phyloP scores from a whole-genome alignment of 1,140 invertebrate species.

The Uloborus diversus region DNA sequence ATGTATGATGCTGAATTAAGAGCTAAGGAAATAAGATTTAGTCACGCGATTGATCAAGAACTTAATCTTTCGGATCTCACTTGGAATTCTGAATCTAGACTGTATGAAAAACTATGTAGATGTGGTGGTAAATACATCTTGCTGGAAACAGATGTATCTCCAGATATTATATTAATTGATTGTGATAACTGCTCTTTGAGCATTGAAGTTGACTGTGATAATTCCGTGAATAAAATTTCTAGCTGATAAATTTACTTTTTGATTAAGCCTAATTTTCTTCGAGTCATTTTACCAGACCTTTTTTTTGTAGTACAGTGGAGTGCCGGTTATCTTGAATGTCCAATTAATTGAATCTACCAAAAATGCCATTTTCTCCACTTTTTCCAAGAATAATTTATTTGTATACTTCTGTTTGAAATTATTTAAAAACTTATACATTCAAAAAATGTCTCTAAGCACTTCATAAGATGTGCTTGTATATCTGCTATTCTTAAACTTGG shows the following conservation, averaged over 20 bases:
- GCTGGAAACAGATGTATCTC: background rate
- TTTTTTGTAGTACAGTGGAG: background rate
- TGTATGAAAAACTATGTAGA: conserved; percentile 19
- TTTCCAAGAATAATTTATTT: no score
- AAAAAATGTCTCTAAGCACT: no score
- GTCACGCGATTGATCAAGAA: conserved; percentile 17
- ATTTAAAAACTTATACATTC: no score
- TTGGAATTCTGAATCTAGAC: background rate
- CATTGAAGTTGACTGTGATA: conserved; percentile 22
- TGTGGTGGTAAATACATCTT: conserved; percentile 29
- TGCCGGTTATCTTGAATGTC: no score
- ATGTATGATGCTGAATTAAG: conserved; percentile 15
- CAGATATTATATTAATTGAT: background rate
- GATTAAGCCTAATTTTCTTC: no score
- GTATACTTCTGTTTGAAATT: no score
- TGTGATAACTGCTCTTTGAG: conserved; percentile 43
- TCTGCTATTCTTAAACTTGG: no score
- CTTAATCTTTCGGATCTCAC: background rate
- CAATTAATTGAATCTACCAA: no score
- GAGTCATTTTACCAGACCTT: no score
- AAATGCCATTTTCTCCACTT: no score
- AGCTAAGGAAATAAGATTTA: background rate
- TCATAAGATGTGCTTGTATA: no score
- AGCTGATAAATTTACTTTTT: no score
- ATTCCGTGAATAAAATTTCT: background rate